Base-by-base conservation (phyloP, 2,113 vertebrate genomes). In the Neogobius melanostomus region DNA sequence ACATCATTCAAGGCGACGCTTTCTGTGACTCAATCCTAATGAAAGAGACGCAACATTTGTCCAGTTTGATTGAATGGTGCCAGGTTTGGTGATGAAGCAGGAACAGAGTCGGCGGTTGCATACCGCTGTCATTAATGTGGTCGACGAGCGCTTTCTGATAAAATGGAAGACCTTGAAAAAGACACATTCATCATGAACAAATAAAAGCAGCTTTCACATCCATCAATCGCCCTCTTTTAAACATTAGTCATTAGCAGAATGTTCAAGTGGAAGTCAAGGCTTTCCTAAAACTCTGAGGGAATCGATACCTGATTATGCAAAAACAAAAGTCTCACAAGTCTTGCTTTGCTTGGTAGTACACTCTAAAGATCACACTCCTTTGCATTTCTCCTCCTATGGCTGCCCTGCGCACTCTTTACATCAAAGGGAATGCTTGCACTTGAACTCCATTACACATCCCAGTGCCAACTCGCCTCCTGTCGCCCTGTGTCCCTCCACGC, bases 401-500 rank as follows among this genome's bases (percentile, higher is more conserved):
- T 36, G 28, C 28, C 28, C 28, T 36, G 28, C 28, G 42, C 8
- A 44, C 6, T 61, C 42, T 61, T 61, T 61, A 61, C 59, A 61
- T 43, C 44, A 36, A 45, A 44, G 15, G 3, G 14, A 10, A 44
- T n/a, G 36, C 59, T 61, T 43, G 42, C 44, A 43, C 59, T 61
- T 14, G 21, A 14, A 50, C 64, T 14, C 36, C 7, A 50, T 72
- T 7, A 53, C n/a, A 1, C 14, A n/a, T 56, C 50, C 28, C 16
- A 1, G 16, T n/a, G 36, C 49, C 62, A 15, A 11, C 63, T 49
- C 51, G 5, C 50, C 74, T 42, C 46, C 57, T 12, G 75, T 6
- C 57, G 68, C 28, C 21, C 12, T 17, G n/a, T 53, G 52, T 17
- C 52, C 52, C 52, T 5, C 28, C 47, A 61, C 61, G 82, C 69